Percentiles rank a stretch among this genome's conserved stretches.
Conservation (phyloP, 2,113 vertebrate genomes). For the Festucalex cinctus region DNA sequence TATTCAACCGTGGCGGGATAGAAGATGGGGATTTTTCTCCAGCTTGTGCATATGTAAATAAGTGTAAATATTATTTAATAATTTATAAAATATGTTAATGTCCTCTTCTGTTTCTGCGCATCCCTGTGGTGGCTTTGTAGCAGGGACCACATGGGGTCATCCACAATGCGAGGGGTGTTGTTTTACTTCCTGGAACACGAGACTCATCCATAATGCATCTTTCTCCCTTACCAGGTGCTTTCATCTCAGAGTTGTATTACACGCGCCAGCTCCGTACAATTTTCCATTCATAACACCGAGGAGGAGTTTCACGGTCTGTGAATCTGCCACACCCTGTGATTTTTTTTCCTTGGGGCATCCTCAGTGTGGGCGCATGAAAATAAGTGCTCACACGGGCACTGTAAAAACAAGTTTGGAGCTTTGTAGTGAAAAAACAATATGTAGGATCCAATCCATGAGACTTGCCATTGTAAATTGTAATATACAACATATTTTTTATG, state of each 20-base stretch:
- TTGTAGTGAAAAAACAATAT: not conserved
- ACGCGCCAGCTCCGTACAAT: constrained; percentile 34
- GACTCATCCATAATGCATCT: constrained; percentile 58
- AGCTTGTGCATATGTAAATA: not conserved
- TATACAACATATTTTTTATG: not conserved
- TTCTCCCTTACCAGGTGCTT: constrained; percentile 57
- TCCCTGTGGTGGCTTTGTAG: not conserved
- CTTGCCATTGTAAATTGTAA: not conserved
- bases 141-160: not conserved
- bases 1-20: constrained; percentile 39
- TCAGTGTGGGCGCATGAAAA: constrained; percentile 10
- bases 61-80: constrained; percentile 1
- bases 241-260: constrained; percentile 57
- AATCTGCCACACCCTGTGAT: constrained; percentile 23
- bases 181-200: constrained; percentile 45
- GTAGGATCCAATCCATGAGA: not conserved
- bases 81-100: constrained; percentile 6
- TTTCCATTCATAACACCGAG: constrained; percentile 47
- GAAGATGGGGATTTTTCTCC: not conserved
- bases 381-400: not conserved
- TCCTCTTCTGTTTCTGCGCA: constrained; percentile 2
- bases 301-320: constrained; percentile 28
- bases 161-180: constrained; percentile 30
- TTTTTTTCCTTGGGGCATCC: constrained; percentile 29
- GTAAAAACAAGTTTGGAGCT: not conserved